Evolutionary conservation across 2,113 vertebrate genomes (phyloP), one percentile per base, ranked within the genome.

Genomic region (Coptodon bakossiorum): DNA sequence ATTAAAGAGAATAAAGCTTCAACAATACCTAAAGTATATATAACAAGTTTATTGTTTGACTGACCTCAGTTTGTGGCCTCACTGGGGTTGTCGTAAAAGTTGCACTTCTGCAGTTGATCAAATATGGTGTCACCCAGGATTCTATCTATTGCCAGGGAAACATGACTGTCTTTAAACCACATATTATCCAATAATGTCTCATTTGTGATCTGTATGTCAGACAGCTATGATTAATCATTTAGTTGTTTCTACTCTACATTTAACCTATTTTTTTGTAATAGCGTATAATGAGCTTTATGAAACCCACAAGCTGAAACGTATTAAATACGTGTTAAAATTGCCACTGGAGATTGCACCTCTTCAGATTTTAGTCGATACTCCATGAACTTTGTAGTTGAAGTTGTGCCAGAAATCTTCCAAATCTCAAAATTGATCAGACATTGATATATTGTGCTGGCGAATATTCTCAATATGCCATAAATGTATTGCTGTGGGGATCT

Each of bases 81-180:
- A 29, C 29, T 27, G n/a, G 22, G 4, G 22, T 73, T 17, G 24
- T 29, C 22, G 29, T 48, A 73, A 73, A 27, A 24, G 22, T 45
- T 2, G 0, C 14, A 48, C 22, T 73, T 29, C 14, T 0, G 2
- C 40, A 29, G 22, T 45, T 73, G 6, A 45, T 45, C 7, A 10
- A n/a, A 53, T n/a, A n/a, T 53, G 9, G 50, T n/a, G 50, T n/a
- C 4, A n/a, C 19, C 4, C 50, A 53, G 17, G 19, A 53, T 9
- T 7, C 43, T 14, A 9, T 48, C 14, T 27, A 48, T 29, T 48
- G 68, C 14, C 68, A 73, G 68, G 40, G 68, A 16, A 73, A 13
- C 40, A 27, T 48, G 40, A 48, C 9, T 48, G 22, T 24, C 13
- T 43, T 24, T 40, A 40, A 40, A 68, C 5, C 2, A 24, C 38